Conservation (phyloP, 2,888 invertebrate species). For the Agrochola macilenta region DNA sequence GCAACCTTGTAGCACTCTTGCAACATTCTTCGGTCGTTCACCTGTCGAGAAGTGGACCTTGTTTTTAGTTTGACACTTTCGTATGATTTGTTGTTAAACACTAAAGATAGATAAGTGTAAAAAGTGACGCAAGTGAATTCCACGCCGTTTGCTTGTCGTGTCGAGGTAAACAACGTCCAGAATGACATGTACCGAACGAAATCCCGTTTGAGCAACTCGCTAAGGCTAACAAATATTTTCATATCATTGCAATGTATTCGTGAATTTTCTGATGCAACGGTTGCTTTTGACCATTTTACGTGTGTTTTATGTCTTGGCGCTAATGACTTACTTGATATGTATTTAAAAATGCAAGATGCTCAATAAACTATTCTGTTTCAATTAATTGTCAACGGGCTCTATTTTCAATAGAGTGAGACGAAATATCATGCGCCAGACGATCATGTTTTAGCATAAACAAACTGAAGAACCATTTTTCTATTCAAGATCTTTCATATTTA, state of each 20-base stretch:
- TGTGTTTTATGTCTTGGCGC: not conserved
- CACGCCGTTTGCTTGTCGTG: slow-evolving; percentile 46
- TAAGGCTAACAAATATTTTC: slow-evolving; percentile 18
- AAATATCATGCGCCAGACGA: slow-evolving; percentile 8
- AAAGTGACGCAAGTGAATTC: slow-evolving; percentile 62
- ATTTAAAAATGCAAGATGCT: not conserved
- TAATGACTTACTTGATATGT: not conserved
- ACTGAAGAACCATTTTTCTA: not conserved
- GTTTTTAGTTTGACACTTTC: slow-evolving; percentile 77
- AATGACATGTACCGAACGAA: slow-evolving; percentile 39
- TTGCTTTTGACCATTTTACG: not conserved
- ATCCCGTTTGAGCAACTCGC: slow-evolving; percentile 37
- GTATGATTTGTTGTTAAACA: slow-evolving; percentile 71
- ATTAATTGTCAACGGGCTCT: not conserved
- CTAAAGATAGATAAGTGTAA: slow-evolving; percentile 61
- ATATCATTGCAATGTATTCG: slow-evolving; percentile 22
- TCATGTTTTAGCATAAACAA: slow-evolving; percentile 2
- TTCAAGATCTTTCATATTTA: not conserved
- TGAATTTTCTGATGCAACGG: slow-evolving; percentile 15
- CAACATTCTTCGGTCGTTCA: slow-evolving; percentile 81
- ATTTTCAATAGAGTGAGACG: not conserved
- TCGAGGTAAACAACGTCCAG: slow-evolving; percentile 54
- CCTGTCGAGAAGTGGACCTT: slow-evolving; percentile 79
- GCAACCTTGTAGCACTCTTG: slow-evolving; percentile 81
- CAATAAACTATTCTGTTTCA: not conserved